Percentiles rank a stretch among this genome's conserved stretches.
Conservation (phyloP, 2,113 vertebrate genomes). For the Petromus typicus region DNA sequence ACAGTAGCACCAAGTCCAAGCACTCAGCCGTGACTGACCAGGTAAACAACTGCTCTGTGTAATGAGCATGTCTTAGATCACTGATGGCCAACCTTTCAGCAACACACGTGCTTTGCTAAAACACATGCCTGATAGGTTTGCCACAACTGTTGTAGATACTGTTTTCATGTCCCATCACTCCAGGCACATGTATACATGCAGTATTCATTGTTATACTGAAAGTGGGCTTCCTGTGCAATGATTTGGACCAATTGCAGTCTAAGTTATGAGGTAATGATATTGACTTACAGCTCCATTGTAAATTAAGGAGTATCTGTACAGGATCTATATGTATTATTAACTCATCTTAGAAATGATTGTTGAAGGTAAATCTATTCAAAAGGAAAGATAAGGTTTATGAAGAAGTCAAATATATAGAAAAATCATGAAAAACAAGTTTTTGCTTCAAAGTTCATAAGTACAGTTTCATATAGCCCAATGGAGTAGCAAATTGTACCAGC, state of each 20-base stretch:
- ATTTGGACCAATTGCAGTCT: neutral
- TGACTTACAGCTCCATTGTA: neutral
- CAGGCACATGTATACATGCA: neutral
- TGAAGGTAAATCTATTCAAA: neutral
- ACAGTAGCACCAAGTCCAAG: neutral
- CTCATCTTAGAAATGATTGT: neutral
- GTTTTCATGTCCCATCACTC: neutral
- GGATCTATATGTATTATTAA: neutral
- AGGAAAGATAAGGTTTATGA: neutral
- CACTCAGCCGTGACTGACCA: neutral
- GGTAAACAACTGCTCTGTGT: neutral
- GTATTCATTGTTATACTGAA: neutral
- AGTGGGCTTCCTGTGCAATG: neutral
- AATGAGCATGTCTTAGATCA: neutral
- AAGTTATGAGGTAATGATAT: neutral
- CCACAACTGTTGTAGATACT: neutral
- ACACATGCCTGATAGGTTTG: neutral
- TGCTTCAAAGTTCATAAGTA: neutral
- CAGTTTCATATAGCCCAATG: neutral
- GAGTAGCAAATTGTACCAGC: neutral
- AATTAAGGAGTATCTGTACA: neutral
- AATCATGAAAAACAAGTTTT: neutral
- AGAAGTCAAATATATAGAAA: neutral
- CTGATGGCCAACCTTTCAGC: neutral
- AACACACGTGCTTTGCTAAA: rapidly evolving